Percentiles rank a stretch among this genome's conserved stretches.
Conservation (phyloP, 92 coral and sea anemone species). For the Actinostola sp. region DNA sequence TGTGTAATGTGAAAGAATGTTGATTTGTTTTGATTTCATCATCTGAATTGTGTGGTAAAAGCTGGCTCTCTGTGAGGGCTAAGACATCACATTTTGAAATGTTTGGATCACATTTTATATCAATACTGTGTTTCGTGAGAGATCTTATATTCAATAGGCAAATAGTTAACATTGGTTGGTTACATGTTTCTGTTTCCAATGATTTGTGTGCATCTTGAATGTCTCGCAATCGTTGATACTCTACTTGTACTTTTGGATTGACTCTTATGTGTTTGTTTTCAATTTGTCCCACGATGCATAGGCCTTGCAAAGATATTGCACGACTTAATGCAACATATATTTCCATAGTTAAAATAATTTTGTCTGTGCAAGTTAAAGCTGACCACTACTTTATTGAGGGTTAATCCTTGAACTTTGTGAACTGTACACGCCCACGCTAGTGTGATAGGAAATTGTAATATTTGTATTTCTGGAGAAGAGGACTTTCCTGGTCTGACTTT, state of each 20-base stretch:
- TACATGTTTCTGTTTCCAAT: no score
- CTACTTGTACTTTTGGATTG: no score
- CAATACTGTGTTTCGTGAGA: constrained; percentile 65
- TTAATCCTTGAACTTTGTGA: no score
- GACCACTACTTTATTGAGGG: no score
- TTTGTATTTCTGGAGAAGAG: no score
- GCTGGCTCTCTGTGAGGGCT: constrained; percentile 72
- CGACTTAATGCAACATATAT: constrained; percentile 71
- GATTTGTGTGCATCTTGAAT: no score
- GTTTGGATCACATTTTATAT: constrained; percentile 48
- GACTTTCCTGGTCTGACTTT: no score
- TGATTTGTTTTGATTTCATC: constrained; percentile 33
- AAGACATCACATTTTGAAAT: constrained; percentile 47
- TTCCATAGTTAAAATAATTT: constrained; percentile 57
- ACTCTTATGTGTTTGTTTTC: constrained; percentile 59
- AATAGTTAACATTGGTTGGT: background rate
- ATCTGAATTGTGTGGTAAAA: constrained; percentile 38
- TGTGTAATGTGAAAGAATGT: constrained; percentile 37
- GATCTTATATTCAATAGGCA: constrained; percentile 49
- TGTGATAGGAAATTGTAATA: no score
- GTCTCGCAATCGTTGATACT: no score
- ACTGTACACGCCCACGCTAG: no score
- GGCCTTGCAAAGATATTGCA: constrained; percentile 48
- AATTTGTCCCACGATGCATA: constrained; percentile 51
- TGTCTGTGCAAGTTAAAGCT: constrained; percentile 52